Conservation (phyloP, 2,888 invertebrate species). For the Halictus ligatus region DNA sequence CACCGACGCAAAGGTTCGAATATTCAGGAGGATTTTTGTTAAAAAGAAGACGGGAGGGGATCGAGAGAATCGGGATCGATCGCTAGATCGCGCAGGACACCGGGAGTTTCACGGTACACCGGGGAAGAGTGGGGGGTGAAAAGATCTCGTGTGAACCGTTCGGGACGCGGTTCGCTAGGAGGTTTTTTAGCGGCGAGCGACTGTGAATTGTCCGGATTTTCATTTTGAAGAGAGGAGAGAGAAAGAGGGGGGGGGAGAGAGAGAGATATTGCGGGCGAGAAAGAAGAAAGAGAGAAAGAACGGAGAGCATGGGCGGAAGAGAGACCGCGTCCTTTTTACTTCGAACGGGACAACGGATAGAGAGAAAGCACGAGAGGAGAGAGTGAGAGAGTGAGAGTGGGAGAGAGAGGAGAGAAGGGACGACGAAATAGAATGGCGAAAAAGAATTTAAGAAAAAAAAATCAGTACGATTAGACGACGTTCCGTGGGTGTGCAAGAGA, state of each 20-base stretch:
- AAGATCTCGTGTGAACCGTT: not conserved
- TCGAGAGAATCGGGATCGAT: slow-evolving; percentile 30
- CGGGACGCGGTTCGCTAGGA: not conserved
- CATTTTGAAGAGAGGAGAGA: slow-evolving; percentile 29
- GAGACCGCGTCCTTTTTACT: not conserved
- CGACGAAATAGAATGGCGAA: slow-evolving; percentile 47
- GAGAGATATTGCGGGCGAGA: not conserved
- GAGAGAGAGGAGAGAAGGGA: slow-evolving; percentile 37
- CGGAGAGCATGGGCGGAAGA: not conserved
- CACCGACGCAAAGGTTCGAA: not conserved
- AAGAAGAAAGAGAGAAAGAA: not conserved
- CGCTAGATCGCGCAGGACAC: slow-evolving; percentile 48
- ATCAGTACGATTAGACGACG: slow-evolving; percentile 66
- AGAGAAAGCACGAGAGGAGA: slow-evolving; percentile 14
- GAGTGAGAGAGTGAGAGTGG: slow-evolving; percentile 21
- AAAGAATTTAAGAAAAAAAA: slow-evolving; percentile 60
- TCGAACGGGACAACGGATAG: slow-evolving; percentile 1
- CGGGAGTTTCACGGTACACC: slow-evolving; percentile 16
- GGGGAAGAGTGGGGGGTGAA: no score
- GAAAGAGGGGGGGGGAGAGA: not conserved
- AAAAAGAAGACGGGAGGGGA: not conserved
- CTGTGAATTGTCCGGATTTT: slow-evolving; percentile 43
- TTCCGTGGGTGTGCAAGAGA: slow-evolving; percentile 47
- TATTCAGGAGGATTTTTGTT: not conserved
- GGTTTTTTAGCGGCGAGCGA: slow-evolving; percentile 44